phyloP scores from a whole-genome alignment of 1,140 invertebrate species.

The Hylaeus anthracinus region DNA sequence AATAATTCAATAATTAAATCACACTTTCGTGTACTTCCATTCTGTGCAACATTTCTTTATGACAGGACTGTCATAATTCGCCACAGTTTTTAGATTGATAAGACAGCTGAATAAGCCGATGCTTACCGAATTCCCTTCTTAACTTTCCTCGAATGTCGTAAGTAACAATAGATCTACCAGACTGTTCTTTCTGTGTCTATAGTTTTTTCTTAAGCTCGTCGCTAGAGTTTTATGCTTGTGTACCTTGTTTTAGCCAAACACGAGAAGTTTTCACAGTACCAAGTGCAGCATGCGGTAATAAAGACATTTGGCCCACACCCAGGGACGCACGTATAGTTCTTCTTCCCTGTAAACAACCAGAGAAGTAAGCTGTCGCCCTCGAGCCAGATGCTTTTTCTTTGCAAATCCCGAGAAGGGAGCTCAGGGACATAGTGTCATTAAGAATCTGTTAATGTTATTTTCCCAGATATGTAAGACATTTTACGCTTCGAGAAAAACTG shows the following conservation, averaged over 20 bases:
- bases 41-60: not conserved
- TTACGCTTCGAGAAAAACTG: too few relatives aligned
- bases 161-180: not conserved
- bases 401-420: not conserved
- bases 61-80: too few relatives aligned
- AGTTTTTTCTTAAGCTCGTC: not conserved
- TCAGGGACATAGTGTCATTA: too few relatives aligned
- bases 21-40: not conserved
- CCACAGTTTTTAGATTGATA: not conserved
- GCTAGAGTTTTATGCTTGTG: not conserved
- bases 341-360: slow-evolving; percentile 42
- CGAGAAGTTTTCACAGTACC: slow-evolving; percentile 13
- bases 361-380: slow-evolving; percentile 33
- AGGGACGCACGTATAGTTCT: slow-evolving; percentile 28
- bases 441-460: too few relatives aligned
- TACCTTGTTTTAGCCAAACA: not conserved
- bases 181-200: not conserved
- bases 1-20: not conserved
- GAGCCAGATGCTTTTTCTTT: slow-evolving; percentile 27
- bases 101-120: slow-evolving; percentile 1
- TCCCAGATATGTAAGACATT: too few relatives aligned
- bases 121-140: not conserved
- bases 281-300: slow-evolving; percentile 35
- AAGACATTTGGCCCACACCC: slow-evolving; percentile 54
- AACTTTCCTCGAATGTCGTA: not conserved